Evolutionary conservation across 2,797 vertebrate species (phyloP).

Genomic region (Schizopygopsis pylzovi): DNA sequence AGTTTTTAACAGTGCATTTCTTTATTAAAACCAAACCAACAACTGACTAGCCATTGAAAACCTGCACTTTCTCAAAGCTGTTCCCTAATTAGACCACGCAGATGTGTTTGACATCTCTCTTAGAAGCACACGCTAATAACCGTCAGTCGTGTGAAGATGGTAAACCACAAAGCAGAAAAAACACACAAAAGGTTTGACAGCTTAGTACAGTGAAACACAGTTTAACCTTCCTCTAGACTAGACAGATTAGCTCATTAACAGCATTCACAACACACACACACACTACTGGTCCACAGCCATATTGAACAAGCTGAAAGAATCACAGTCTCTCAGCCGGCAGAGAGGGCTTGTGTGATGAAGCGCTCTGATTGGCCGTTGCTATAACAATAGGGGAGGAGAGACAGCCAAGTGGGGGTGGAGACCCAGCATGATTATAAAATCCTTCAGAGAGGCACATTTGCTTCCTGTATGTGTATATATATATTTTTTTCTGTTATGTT

Average conservation of each 20-base stretch:
- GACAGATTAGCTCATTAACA: conserved; percentile 52
- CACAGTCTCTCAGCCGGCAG: conserved; percentile 67
- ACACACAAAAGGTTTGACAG: conserved; percentile 22
- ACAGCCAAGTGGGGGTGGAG: conserved; percentile 71
- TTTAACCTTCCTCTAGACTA: conserved; percentile 22
- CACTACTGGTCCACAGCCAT: conserved; percentile 54
- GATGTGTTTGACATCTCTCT: conserved; percentile 23
- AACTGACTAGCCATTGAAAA: neutral
- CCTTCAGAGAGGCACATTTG: conserved; percentile 69
- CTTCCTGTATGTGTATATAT: conserved; percentile 63
- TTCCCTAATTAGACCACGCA: conserved; percentile 32
- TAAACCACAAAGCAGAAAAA: conserved; percentile 17
- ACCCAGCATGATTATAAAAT: conserved; percentile 74
- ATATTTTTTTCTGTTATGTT: conserved; percentile 57
- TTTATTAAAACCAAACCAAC: neutral
- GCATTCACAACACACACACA: conserved; percentile 25
- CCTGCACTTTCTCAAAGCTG: neutral
- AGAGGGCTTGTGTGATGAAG: conserved; percentile 61
- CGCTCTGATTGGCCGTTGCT: conserved; percentile 74
- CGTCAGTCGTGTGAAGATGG: neutral
- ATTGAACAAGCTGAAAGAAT: conserved; percentile 65
- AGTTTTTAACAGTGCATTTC: conserved; percentile 5
- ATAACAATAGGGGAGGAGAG: conserved; percentile 76
- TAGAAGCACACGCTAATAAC: neutral
- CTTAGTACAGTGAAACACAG: neutral